Evolutionary conservation across 1,140 invertebrate species (phyloP).

Genomic region (Solen grandis): DNA sequence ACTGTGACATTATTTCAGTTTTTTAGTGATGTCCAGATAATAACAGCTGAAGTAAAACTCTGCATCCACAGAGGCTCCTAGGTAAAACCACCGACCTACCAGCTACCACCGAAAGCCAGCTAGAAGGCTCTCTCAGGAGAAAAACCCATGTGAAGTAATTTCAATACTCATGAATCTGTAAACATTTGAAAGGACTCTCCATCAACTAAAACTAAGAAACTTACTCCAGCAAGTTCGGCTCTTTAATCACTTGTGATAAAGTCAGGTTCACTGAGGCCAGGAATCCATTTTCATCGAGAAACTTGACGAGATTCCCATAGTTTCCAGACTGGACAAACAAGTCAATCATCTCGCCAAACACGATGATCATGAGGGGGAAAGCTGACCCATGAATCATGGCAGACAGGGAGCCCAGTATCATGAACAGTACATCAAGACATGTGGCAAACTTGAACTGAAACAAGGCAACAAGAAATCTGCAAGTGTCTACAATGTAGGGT

Average conservation of each 20-base stretch:
- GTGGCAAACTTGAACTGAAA: conserved; percentile 79
- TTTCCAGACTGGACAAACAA: conserved; percentile 67
- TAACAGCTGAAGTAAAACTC: no score
- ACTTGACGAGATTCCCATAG: conserved; percentile 5
- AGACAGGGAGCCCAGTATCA: conserved; percentile 74
- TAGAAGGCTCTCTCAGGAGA: no score
- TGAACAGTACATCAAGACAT: conserved; percentile 72
- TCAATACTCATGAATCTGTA: no score
- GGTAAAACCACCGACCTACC: no score
- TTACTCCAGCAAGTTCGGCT: conserved; percentile 34
- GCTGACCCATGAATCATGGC: conserved; percentile 72
- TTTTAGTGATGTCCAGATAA: no score
- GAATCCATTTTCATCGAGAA: conserved; percentile 12
- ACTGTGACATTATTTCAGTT: no score
- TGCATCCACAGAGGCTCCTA: no score
- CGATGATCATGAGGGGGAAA: conserved; percentile 78
- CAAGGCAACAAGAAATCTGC: no score
- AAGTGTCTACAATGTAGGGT: no score
- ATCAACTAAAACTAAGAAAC: background rate
- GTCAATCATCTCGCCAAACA: conserved; percentile 80
- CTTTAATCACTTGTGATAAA: conserved; percentile 9
- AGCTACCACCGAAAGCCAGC: no score
- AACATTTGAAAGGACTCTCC: no score
- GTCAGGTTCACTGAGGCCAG: conserved; percentile 24
- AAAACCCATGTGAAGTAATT: no score